Evolutionary conservation across 2,113 vertebrate species (phyloP), one percentile per base, ranked within the genome.

Genomic region (Lophochroa leadbeateri): DNA sequence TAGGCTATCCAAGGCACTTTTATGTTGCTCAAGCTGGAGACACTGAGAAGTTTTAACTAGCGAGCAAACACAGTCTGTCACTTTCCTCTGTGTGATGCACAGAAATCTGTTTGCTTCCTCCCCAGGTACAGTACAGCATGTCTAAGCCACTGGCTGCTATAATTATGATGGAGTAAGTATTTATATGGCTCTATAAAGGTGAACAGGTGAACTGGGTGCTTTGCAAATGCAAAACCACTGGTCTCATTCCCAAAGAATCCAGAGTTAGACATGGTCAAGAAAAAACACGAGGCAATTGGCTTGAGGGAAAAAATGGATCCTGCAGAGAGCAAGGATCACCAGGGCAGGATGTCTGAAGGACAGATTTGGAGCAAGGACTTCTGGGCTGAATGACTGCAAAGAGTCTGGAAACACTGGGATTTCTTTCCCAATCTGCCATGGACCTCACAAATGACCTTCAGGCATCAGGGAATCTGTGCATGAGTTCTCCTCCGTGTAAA

Each of bases 21-120:
- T 61, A 86, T 76, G 67, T 80, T 88, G 71, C 86, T 95, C 68
- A 86, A 49, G 80, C 49, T 93, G 18, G 95, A 96, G 80, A 53
- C 88, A 92, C 55, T 88, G 92, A 96, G 86, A 90, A 82, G 90
- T 94, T 94, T 97, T 93, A 96, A 96, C 96, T 96, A 96, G 55
- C 0, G 3, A 96, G 90, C 90, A 95, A 96, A 95, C 70, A 91
- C 83, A 94, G 94, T 71, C 95, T 96, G 93, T 92, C 14, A 2
- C 63, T 96, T 96, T 88, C 90, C 47, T 78, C 79, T 80, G 69
- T 31, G 53, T 72, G 43, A 95, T 63, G 65, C 92, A 92, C 80
- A 91, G 77, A 96, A 94, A 86, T 68, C 61, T 90, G 80, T 93
- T 86, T 94, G 76, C 94, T 94, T 94, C 92, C 72, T 91, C 74